Conservation (phyloP, 23 tunicate genomes). For the Pegea sp. region DNA sequence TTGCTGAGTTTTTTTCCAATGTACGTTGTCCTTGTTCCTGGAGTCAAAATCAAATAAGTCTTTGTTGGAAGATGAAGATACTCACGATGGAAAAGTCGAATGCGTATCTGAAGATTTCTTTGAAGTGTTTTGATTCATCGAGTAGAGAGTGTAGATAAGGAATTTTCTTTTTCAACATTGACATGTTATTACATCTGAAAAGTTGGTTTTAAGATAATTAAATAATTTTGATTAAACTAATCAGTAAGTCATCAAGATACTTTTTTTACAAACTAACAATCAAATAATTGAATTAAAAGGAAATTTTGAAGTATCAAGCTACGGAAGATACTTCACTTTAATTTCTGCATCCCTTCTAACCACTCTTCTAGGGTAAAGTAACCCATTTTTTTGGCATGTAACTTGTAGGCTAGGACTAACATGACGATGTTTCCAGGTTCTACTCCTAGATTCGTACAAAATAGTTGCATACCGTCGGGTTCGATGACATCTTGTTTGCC, state of each 20-base stretch:
- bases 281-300: too few species aligned
- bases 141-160: constrained; percentile 12
- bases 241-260: too few species aligned
- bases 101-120: constrained; percentile 40
- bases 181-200: constrained; percentile 25
- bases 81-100: constrained; percentile 49
- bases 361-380: constrained; percentile 35
- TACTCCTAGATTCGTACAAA: constrained; percentile 22
- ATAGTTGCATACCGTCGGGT: constrained; percentile 36
- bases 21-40: constrained; percentile 55
- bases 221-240: too few species aligned
- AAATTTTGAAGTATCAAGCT: too few species aligned
- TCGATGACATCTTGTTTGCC: too few species aligned
- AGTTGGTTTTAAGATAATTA: too few species aligned
- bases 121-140: constrained; percentile 24
- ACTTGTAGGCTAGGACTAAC: constrained; percentile 33
- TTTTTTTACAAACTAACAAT: too few species aligned
- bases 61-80: background rate
- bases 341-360: constrained; percentile 33
- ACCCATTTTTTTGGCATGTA: constrained; percentile 42
- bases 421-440: constrained; percentile 46
- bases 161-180: constrained; percentile 18
- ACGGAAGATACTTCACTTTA: constrained; percentile 15
- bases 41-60: background rate
- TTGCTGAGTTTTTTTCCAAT: constrained; percentile 28